These are phyloP conservation scores for Copidosoma aretas DNA, from an alignment of 2,888 invertebrate genomes.

Conservation along the genomic window DNA sequence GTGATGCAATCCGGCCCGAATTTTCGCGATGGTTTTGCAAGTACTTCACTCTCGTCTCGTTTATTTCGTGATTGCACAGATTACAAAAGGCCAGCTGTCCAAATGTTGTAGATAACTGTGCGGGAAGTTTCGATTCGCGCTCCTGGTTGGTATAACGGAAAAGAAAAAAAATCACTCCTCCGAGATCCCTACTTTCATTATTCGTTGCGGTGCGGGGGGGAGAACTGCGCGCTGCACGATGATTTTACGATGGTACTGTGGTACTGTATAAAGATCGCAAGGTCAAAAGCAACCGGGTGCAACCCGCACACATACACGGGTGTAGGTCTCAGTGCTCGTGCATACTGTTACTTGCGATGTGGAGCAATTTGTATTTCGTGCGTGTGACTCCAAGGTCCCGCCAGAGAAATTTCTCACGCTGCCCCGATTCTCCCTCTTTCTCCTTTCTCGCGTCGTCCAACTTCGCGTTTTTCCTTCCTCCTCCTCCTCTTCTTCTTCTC, in stretches of 20 bases:
- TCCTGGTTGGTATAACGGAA: no score
- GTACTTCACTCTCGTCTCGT: no score
- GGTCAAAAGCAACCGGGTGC: slow-evolving; percentile 27
- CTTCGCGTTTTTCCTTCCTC: slow-evolving; percentile 30
- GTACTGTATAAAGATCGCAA: slow-evolving; percentile 28
- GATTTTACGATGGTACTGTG: slow-evolving; percentile 27
- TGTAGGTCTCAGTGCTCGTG: no score
- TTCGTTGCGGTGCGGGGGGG: not conserved
- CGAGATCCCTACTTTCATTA: not conserved
- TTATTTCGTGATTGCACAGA: no score
- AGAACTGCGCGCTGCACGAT: slow-evolving; percentile 1
- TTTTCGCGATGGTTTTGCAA: no score
- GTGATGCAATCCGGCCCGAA: no score
- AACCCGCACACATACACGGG: slow-evolving; percentile 10
- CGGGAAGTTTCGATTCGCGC: no score
- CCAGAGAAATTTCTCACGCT: slow-evolving; percentile 41
- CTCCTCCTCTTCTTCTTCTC: not conserved
- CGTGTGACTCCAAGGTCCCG: slow-evolving; percentile 27
- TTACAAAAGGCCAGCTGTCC: no score
- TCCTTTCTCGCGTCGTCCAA: not conserved
- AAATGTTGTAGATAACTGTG: no score
- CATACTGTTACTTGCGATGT: not conserved
- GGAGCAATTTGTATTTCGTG: slow-evolving; percentile 13
- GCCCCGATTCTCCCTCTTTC: slow-evolving; percentile 12
- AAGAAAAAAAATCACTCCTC: not conserved